Percentiles rank a stretch among this genome's conserved stretches.
phyloP scores from a whole-genome alignment of 2,888 invertebrate genomes.

The Dorcus parallelipipedus region DNA sequence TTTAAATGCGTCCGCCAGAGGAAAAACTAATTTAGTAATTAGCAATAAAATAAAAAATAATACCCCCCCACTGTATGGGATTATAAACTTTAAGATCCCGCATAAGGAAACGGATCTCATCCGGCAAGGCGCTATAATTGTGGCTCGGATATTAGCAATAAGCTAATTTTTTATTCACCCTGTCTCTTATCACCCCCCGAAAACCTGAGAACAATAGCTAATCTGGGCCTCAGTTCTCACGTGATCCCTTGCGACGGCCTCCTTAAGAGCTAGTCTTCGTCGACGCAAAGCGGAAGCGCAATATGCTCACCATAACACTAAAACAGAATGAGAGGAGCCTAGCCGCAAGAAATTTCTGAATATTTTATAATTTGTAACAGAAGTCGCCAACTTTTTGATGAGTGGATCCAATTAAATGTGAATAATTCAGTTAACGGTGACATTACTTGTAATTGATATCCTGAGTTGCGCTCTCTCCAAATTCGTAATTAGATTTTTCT shows the following conservation, averaged over 20 bases:
- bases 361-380: slow-evolving; percentile 50
- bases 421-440: slow-evolving; percentile 49
- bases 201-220: slow-evolving; percentile 47
- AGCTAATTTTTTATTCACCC: slow-evolving; percentile 54
- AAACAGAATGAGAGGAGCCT: slow-evolving; percentile 45
- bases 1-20: not conserved
- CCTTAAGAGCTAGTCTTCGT: slow-evolving; percentile 37
- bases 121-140: slow-evolving; percentile 44
- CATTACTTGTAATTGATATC: slow-evolving; percentile 49
- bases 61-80: slow-evolving; percentile 13
- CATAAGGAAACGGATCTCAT: slow-evolving; percentile 1
- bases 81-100: slow-evolving; percentile 13
- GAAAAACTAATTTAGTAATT: slow-evolving; percentile 17
- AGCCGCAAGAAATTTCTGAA: slow-evolving; percentile 45
- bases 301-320: slow-evolving; percentile 48
- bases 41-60: slow-evolving; percentile 30
- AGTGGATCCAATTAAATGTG: slow-evolving; percentile 48
- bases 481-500: slow-evolving; percentile 39
- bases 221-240: slow-evolving; percentile 38
- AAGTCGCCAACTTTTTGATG: slow-evolving; percentile 51
- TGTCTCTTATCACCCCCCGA: slow-evolving; percentile 46
- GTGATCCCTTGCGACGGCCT: slow-evolving; percentile 15
- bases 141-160: slow-evolving; percentile 51
- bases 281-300: slow-evolving; percentile 34
- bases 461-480: slow-evolving; percentile 20